phyloP scores from a whole-genome alignment of 2,113 vertebrate genomes.

The Lepus americanus region DNA sequence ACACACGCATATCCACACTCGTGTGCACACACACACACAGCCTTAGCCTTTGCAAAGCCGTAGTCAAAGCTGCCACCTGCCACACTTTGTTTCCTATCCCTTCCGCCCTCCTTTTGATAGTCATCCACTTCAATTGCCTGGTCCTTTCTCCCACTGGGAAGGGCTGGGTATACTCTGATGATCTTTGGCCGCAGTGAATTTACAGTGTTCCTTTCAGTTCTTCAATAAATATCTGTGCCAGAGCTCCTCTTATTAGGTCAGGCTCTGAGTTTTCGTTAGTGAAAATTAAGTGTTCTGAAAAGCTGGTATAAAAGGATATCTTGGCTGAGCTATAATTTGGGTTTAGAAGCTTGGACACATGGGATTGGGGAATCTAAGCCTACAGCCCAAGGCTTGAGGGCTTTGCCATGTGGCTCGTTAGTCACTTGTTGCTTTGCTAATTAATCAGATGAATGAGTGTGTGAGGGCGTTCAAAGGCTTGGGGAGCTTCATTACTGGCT shows the following conservation, averaged over 20 bases:
- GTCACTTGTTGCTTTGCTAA: background rate
- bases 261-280: background rate
- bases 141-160: background rate
- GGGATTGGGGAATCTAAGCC: background rate
- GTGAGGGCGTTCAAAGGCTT: background rate
- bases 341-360: background rate
- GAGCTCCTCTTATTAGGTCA: background rate
- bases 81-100: background rate
- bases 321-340: background rate
- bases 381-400: too few relatives aligned
- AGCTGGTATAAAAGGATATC: background rate
- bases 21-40: fast-evolving
- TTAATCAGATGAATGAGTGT: background rate
- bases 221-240: background rate
- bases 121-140: background rate
- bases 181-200: background rate
- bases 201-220: background rate
- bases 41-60: background rate
- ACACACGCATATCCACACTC: background rate
- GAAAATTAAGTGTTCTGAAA: background rate
- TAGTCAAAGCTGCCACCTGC: background rate
- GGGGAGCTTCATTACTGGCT: background rate
- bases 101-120: background rate
- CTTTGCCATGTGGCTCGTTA: background rate
- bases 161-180: background rate